A percentile compares a stretch with the other conserved stretches of the same genome.
Evolutionary conservation across 2,888 invertebrate species (phyloP).

Genomic region (Microctonus aethiopoides): DNA sequence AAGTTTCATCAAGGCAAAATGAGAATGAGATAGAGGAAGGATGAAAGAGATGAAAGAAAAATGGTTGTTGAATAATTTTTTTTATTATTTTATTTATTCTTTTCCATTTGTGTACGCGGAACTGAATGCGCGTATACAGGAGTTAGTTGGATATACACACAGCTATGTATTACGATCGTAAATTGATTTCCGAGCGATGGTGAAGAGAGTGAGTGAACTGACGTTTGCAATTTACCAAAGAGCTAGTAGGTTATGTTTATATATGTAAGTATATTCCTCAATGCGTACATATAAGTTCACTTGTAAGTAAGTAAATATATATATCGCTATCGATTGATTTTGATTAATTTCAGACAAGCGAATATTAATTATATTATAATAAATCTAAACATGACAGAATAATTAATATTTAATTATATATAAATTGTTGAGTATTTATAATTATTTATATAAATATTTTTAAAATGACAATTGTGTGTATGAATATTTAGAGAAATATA

Average conservation of each 20-base stretch:
- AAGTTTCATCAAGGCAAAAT: too few relatives aligned
- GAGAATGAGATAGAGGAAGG: neutral
- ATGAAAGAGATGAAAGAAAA: constrained; percentile 24
- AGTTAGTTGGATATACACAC: constrained; percentile 52
- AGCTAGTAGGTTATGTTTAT: constrained; percentile 29
- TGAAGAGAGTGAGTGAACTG: constrained; percentile 34
- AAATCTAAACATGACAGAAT: too few relatives aligned
- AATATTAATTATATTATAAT: too few relatives aligned
- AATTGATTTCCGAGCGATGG: constrained; percentile 53
- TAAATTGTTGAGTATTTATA: neutral
- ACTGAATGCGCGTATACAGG: constrained; percentile 36
- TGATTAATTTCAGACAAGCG: too few relatives aligned
- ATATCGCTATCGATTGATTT: too few relatives aligned
- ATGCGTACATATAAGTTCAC: too few relatives aligned
- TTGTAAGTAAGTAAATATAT: too few relatives aligned
- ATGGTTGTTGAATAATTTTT: neutral
- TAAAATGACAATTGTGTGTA: neutral
- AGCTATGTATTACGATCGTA: constrained; percentile 55
- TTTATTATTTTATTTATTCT: constrained; percentile 7
- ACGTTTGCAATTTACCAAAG: constrained; percentile 30
- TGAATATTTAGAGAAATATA: constrained; percentile 46
- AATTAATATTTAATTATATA: too few relatives aligned
- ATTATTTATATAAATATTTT: neutral
- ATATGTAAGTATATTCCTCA: constrained; percentile 13
- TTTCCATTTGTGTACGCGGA: neutral